A percentile compares a stretch with the other conserved stretches of the same genome.
phyloP scores from a whole-genome alignment of 1,140 invertebrate genomes.

The Apis laboriosa region DNA sequence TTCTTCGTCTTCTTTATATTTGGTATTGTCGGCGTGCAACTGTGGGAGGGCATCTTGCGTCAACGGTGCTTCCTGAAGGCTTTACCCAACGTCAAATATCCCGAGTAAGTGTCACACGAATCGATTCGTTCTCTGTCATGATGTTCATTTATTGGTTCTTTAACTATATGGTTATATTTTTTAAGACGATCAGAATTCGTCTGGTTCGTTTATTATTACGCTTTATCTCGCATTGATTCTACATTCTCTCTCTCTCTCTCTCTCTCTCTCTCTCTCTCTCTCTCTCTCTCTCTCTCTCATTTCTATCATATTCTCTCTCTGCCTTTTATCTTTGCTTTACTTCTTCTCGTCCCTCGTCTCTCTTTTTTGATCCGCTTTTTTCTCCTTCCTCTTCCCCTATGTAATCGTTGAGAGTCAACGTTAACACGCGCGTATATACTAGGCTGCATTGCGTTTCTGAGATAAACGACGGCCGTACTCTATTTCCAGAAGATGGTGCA shows the following conservation, averaged over 20 bases:
- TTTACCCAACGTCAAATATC: constrained; percentile 85
- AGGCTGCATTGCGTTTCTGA: neutral
- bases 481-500: constrained; percentile 49
- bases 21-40: constrained; percentile 99
- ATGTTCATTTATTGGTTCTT: constrained; percentile 10
- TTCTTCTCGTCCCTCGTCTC: neutral
- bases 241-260: constrained; percentile 19
- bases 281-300: neutral
- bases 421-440: neutral
- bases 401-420: constrained; percentile 23
- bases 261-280: neutral
- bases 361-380: constrained; percentile 9
- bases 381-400: neutral
- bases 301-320: no score
- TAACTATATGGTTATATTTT: neutral
- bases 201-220: constrained; percentile 30
- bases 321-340: neutral
- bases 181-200: neutral
- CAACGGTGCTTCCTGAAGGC: constrained; percentile 94
- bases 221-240: constrained; percentile 45
- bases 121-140: neutral
- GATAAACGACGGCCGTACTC: constrained; percentile 24
- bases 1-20: constrained; percentile 99
- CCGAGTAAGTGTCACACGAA: constrained; percentile 85
- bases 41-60: constrained; percentile 98